Evolutionary conservation across 2,888 invertebrate genomes (phyloP).

Genomic region (Seira sanloemensis): DNA sequence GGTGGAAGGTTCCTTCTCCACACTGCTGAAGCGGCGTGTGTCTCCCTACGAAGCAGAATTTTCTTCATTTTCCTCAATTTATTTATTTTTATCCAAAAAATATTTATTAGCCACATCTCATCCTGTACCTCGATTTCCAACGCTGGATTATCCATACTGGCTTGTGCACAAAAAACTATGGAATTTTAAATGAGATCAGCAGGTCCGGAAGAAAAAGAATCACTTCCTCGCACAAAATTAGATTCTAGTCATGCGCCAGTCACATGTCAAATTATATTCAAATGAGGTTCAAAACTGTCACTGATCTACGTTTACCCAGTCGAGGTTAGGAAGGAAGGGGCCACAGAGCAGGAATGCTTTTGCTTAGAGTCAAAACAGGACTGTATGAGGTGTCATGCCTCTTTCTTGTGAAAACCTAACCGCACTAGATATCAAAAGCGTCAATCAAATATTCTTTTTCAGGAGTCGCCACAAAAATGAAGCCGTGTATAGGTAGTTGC

Average conservation of each 20-base stretch:
- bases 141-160: constrained; percentile 37
- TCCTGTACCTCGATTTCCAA: constrained; percentile 30
- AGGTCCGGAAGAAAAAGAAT: neutral
- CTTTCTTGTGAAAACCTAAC: no score
- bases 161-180: neutral
- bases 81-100: neutral
- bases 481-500: no score
- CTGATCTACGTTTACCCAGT: neutral
- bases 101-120: neutral
- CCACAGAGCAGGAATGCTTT: neutral
- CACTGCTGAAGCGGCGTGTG: neutral
- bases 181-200: neutral
- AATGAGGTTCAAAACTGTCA: neutral
- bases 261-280: neutral
- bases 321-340: no score
- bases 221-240: neutral
- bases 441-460: neutral
- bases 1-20: no score
- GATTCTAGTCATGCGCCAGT: neutral
- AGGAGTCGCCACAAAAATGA: no score
- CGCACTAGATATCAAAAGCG: neutral
- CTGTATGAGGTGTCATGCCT: neutral
- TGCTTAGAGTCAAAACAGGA: neutral
- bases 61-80: neutral
- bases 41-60: neutral